phyloP scores from a whole-genome alignment of 2,797 vertebrate genomes.

The Chelon labrosus region DNA sequence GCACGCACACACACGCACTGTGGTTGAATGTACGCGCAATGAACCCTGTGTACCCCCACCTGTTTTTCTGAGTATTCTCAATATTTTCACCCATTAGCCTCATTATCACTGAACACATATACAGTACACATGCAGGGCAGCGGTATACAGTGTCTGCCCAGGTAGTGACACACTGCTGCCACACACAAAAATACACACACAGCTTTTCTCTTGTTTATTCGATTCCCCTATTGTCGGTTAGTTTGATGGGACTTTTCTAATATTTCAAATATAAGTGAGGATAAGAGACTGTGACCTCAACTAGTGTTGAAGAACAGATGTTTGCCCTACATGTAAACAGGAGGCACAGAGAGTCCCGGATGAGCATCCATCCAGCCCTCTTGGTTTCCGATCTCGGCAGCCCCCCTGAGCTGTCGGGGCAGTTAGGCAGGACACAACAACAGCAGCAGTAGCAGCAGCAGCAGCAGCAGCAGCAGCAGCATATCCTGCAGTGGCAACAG shows the following conservation, averaged over 20 bases:
- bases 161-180: constrained; percentile 33
- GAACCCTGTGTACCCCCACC: constrained; percentile 59
- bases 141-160: constrained; percentile 24
- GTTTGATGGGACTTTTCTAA: constrained; percentile 61
- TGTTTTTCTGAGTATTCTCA: constrained; percentile 43
- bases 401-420: constrained; percentile 55
- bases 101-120: constrained; percentile 37
- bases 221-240: constrained; percentile 42
- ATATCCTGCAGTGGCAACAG: constrained; percentile 80
- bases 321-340: constrained; percentile 55
- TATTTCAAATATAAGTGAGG: background rate
- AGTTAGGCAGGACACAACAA: constrained; percentile 62
- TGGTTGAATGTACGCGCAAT: constrained; percentile 37
- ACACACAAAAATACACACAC: constrained; percentile 15
- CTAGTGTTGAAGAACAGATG: constrained; percentile 56
- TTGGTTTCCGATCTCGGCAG: constrained; percentile 43
- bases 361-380: constrained; percentile 16
- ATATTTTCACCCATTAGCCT: constrained; percentile 45
- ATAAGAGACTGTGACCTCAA: constrained; percentile 23
- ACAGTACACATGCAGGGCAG: constrained; percentile 35
- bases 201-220: constrained; percentile 34
- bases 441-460: constrained; percentile 11
- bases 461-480: constrained; percentile 41
- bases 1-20: constrained; percentile 24
- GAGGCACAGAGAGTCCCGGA: constrained; percentile 9